Evolutionary conservation across 2,797 vertebrate genomes (phyloP), one percentile per base, ranked within the genome.

Genomic region (Euthynnus affinis): DNA sequence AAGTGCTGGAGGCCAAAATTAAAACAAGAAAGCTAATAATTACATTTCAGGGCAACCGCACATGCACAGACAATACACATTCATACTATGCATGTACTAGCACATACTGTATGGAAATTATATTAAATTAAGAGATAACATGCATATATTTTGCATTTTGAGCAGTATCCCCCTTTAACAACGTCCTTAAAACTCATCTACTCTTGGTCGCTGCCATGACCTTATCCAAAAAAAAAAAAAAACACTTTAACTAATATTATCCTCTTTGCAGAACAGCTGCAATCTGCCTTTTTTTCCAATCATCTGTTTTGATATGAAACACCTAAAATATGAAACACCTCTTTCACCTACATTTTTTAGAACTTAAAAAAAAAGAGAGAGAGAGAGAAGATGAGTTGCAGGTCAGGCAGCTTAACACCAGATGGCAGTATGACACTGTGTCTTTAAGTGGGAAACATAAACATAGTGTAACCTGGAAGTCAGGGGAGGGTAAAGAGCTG

Each of bases 391-490:
- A 23, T 1, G 27, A 58, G 6, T 2, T 69, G 71, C 60, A 84
- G 58, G 25, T 67, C 18, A 34, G 2, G 8, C 10, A 9, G 44
- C 2, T 57, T 0, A 34, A 74, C 94, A 90, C 83, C 61, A 90
- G 93, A 90, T 91, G 87, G 87, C 91, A 93, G 85, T 82, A 64
- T 89, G 78, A 81, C 69, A 58, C 68, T 17, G 56, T 42, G 44
- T 58, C 55, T 74, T 59, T 44, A 1, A 42, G 8, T 9, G 12
- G 23, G 32, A 10, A 64, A 6, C 53, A 8, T 49, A 22, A 25
- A n/a, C 2, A n/a, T 18, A 8, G 66, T 4, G 40, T 34, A 23
- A 66, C 52, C 27, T 55, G 27, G 40, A 68, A 53, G 60, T 20
- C 49, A 4, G 17, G 64, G 23, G 62, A 52, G 49, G 60, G 34